A percentile compares a stretch with the other conserved stretches of the same genome.
These are phyloP conservation scores for Scaptomyza polygonia DNA, from an alignment of 2,888 invertebrate species.

Conservation along the genomic window DNA sequence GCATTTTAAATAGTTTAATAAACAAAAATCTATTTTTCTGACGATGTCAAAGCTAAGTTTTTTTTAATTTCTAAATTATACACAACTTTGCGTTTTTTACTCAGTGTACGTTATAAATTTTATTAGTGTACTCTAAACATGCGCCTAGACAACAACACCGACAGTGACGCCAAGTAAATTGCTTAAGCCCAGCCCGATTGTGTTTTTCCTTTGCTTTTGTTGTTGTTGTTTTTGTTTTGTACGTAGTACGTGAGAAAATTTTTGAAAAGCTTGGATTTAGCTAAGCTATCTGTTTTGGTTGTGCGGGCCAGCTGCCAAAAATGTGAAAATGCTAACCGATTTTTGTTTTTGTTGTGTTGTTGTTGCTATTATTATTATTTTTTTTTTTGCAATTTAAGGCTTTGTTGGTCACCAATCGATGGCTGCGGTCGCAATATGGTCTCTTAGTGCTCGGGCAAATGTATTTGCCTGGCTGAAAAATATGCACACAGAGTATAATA, in stretches of 20 bases:
- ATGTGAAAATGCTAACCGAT: slow-evolving; percentile 63
- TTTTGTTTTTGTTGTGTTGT: slow-evolving; percentile 30
- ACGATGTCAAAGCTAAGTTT: no score
- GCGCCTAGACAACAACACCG: slow-evolving; percentile 40
- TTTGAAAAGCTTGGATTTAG: slow-evolving; percentile 62
- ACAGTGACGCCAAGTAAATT: slow-evolving; percentile 56
- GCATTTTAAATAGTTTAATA: no score
- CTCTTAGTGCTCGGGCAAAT: slow-evolving; percentile 44
- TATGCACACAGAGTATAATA: slow-evolving; percentile 12
- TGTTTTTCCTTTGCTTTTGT: slow-evolving; percentile 38
- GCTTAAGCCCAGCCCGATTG: slow-evolving; percentile 54
- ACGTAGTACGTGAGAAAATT: slow-evolving; percentile 79
- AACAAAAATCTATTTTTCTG: no score
- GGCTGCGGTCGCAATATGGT: slow-evolving; percentile 18
- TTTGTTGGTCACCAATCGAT: slow-evolving; percentile 42
- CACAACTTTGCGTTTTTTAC: background rate
- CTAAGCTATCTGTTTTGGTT: slow-evolving; percentile 36
- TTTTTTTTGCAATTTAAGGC: slow-evolving; percentile 48
- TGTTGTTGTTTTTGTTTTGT: slow-evolving; percentile 55
- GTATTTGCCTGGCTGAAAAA: slow-evolving; percentile 49
- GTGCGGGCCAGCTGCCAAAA: slow-evolving; percentile 60
- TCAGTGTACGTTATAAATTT: background rate
- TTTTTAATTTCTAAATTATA: no score
- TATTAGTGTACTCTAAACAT: slow-evolving; percentile 28
- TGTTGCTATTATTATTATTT: no score